Evolutionary conservation across 2,797 vertebrate species (phyloP).

Genomic region (Rallus crepitans): DNA sequence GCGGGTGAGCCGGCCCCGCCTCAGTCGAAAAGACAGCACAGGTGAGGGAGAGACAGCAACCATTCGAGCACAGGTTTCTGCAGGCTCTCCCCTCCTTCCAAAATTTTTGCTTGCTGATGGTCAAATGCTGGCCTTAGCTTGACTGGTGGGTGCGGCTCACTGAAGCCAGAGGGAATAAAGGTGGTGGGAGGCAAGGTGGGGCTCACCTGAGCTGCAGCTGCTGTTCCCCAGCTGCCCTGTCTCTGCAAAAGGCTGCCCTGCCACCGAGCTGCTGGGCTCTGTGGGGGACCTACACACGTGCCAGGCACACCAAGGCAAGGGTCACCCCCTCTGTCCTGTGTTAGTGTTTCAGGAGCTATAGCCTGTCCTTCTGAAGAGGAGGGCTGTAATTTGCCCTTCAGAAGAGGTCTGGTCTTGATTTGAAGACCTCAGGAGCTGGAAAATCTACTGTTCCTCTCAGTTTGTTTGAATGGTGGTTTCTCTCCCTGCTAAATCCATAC

Average conservation of each 20-base stretch:
- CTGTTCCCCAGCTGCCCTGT: not conserved
- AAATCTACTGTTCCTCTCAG: slow-evolving; percentile 12
- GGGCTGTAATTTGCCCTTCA: not conserved
- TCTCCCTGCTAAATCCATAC: slow-evolving; percentile 28
- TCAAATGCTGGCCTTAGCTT: not conserved
- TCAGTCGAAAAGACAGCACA: not conserved
- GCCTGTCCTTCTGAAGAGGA: not conserved
- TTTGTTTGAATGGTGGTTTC: slow-evolving; percentile 53
- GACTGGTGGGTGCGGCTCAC: not conserved
- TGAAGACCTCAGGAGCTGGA: slow-evolving; percentile 42
- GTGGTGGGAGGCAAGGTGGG: not conserved
- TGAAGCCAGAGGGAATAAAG: not conserved
- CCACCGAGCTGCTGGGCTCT: not conserved
- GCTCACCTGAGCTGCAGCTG: not conserved
- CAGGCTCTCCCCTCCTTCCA: not conserved
- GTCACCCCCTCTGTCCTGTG: not conserved
- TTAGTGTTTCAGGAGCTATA: not conserved
- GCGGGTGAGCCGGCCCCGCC: not conserved
- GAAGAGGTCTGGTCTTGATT: slow-evolving; percentile 47
- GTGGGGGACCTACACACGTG: not conserved
- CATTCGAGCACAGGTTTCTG: not conserved
- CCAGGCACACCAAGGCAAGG: not conserved
- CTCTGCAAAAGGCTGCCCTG: not conserved
- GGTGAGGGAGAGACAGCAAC: not conserved
- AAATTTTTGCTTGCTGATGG: not conserved